Conservation (phyloP, 2,113 vertebrate species). For the Calcarius ornatus region DNA sequence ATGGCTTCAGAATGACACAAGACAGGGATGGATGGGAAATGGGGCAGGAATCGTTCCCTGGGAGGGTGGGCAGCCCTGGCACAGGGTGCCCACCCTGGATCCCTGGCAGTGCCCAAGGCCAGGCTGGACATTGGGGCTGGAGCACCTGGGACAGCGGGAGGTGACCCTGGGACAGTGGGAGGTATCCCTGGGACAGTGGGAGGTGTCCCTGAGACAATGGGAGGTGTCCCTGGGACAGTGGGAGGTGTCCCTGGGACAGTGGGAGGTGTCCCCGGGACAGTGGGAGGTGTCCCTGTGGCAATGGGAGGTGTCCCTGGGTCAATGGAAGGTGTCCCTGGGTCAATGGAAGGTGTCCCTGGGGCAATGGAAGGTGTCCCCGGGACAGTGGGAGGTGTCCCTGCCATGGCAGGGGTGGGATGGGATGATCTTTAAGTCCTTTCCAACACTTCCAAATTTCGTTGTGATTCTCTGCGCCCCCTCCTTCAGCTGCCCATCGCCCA, state of each 20-base stretch:
- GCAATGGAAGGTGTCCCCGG: neutral
- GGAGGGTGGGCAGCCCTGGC: accelerated
- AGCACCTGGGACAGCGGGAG: too few relatives aligned
- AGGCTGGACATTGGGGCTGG: accelerated
- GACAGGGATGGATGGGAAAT: accelerated
- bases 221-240: too few relatives aligned
- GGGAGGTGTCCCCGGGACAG: too few relatives aligned
- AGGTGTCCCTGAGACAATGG: too few relatives aligned
- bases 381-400: neutral
- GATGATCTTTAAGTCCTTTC: neutral
- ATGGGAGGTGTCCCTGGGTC: too few relatives aligned
- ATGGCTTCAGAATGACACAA: neutral
- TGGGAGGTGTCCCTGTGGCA: too few relatives aligned
- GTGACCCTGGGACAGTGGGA: too few relatives aligned
- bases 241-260: too few relatives aligned
- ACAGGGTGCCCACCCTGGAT: neutral
- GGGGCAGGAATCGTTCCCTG: neutral
- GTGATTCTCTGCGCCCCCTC: neutral
- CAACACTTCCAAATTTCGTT: neutral
- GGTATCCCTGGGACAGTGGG: too few relatives aligned
- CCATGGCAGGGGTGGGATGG: too few relatives aligned
- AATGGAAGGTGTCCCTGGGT: too few relatives aligned
- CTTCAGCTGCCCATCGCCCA: neutral
- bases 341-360: neutral
- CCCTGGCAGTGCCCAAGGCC: neutral